Evolutionary conservation across 1,140 invertebrate species (phyloP).

Genomic region (Gryllus bimaculatus): DNA sequence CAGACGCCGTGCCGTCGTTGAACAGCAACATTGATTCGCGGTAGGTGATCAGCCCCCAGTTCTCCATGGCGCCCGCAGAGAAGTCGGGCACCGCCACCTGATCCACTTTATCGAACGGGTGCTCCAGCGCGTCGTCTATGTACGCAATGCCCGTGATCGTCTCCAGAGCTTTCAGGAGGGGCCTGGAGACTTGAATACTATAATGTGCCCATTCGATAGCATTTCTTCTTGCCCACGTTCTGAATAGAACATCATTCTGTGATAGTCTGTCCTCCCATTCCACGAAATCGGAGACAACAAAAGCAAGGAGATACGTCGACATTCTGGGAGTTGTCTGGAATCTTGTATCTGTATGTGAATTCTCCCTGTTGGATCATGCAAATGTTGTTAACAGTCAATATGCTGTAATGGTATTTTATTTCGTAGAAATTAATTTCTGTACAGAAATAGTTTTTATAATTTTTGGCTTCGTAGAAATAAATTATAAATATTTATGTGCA

Average conservation of each 20-base stretch:
- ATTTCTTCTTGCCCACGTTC: conserved; percentile 59
- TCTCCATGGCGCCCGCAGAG: conserved; percentile 56
- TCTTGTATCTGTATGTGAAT: too few species aligned
- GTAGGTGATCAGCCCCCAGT: conserved; percentile 39
- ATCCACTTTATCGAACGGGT: conserved; percentile 38
- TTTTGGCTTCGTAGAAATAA: too few species aligned
- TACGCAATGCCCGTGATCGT: conserved; percentile 3
- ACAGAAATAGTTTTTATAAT: too few species aligned
- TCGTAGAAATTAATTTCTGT: too few species aligned
- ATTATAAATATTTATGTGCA: too few species aligned
- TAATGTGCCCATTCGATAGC: conserved; percentile 52
- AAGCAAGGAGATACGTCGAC: conserved; percentile 82
- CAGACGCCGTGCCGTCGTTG: conserved; percentile 29
- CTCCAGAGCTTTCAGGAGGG: conserved; percentile 26
- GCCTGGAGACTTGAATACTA: conserved; percentile 39
- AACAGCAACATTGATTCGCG: conserved; percentile 17
- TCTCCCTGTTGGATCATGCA: too few species aligned
- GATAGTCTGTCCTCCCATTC: background rate
- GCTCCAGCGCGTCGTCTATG: background rate
- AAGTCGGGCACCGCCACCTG: conserved; percentile 64
- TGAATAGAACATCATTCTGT: conserved; percentile 29
- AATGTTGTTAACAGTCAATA: too few species aligned
- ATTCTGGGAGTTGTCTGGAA: conserved; percentile 51
- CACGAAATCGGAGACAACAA: conserved; percentile 59
- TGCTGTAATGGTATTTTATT: too few species aligned